Conservation (phyloP, 2,113 vertebrate genomes). For the Pandion haliaetus region DNA sequence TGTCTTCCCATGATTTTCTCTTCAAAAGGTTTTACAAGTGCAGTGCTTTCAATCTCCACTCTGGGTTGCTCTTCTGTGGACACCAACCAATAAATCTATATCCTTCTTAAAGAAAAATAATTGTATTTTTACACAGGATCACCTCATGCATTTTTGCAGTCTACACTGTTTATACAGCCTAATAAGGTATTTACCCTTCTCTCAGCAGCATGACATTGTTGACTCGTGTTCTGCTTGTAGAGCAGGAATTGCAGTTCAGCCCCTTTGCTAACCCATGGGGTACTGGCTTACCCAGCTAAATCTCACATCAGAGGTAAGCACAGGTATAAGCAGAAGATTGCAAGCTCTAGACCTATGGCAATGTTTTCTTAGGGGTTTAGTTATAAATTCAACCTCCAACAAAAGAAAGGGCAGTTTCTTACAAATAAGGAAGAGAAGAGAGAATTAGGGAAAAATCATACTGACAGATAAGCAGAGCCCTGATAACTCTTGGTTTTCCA, state of each 20-base stretch:
- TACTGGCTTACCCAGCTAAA: not conserved
- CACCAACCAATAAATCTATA: not conserved
- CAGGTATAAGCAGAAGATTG: not conserved
- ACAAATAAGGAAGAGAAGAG: not conserved
- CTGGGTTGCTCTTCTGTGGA: not conserved
- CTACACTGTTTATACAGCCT: not conserved
- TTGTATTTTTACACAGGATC: not conserved
- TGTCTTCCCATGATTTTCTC: not conserved
- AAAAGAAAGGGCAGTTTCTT: not conserved
- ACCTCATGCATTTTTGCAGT: not conserved
- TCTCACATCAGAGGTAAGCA: not conserved
- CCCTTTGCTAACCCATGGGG: fast-evolving
- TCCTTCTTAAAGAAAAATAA: not conserved
- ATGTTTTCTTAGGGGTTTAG: not conserved
- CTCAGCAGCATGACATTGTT: not conserved
- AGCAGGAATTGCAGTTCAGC: not conserved
- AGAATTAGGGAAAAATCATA: not conserved
- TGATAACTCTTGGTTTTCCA: not conserved
- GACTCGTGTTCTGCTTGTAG: not conserved
- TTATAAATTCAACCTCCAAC: not conserved
- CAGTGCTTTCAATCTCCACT: not conserved
- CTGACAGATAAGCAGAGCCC: not conserved
- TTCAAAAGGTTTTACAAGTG: not conserved
- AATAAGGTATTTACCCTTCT: not conserved
- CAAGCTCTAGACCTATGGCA: not conserved